Base-by-base conservation (phyloP, 1,140 invertebrate genomes). In the Caerostris darwini region DNA sequence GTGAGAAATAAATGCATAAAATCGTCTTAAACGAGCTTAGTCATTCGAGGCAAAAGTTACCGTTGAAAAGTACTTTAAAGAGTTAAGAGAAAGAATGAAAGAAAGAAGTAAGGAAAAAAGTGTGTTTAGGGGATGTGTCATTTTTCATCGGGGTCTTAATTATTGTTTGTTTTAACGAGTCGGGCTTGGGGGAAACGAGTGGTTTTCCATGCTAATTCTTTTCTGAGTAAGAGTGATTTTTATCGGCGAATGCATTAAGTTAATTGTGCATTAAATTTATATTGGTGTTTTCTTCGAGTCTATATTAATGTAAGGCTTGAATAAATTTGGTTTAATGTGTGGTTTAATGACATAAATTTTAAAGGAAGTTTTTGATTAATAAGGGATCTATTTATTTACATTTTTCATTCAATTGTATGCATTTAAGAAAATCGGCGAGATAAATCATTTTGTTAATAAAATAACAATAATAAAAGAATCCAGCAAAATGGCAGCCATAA, bases 11-110 rank as follows among this genome's bases (percentile, higher is more conserved):
- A 77, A 90, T 81, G 89, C 69, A 77, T 90, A 77, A 90, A 90
- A 34, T 90, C 67, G 71, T 90, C 89, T 90, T 90, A 90, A 90
- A 77, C 89, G 89, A 81, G 89, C 89, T 90, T 90, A 90, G 67
- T 81, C 71, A 90, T 90, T 86, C 69, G 7, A 34, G 56, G 89
- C n/a, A 81, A 90, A 69, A 54, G n/a, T 61, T 64, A 61, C 61
- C 12, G 64, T 17, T 54, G n/a, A 14, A 81, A 90, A 34, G 71
- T 77, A 50, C 71, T 77, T 64, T 77, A 77, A 77, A n/a, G 85
- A 59, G 58, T 57, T 54, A 89, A 77, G 56, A 54, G 64, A 81
- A 19, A n/a, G 34, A 12, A 54, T 54, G 54, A 69, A 77, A 50
- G 61, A 14, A 17, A 34, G 34, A 34, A 53, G 54, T 53, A 77